A percentile compares a stretch with the other conserved stretches of the same genome.
Conservation (phyloP, 2,113 vertebrate genomes). For the Platichthys stellatus region DNA sequence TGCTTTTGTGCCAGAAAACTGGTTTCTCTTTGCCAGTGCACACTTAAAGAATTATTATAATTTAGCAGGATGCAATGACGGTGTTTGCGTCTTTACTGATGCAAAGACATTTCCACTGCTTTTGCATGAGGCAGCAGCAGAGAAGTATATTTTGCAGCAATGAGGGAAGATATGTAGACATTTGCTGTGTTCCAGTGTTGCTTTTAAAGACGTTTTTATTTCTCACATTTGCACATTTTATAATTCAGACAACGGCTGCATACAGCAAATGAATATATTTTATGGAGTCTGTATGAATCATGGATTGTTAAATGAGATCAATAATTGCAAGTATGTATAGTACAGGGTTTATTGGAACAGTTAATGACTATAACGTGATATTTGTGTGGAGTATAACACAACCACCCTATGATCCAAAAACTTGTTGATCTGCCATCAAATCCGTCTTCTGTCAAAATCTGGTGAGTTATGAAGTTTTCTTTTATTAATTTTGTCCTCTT, state of each 20-base stretch:
- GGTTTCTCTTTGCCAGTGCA: not conserved
- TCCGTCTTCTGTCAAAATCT: no score
- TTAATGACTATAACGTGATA: no score
- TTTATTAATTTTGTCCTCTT: no score
- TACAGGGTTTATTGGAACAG: no score
- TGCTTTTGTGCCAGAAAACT: constrained; percentile 13
- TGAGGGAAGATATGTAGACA: not conserved
- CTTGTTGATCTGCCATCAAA: no score
- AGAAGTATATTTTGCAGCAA: not conserved
- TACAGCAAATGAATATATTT: not conserved
- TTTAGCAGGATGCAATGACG: not conserved
- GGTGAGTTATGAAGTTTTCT: no score
- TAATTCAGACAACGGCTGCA: not conserved
- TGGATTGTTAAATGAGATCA: no score
- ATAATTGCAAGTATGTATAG: no score
- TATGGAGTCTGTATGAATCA: no score
- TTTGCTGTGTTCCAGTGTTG: not conserved
- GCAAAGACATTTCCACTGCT: not conserved
- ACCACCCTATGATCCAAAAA: no score
- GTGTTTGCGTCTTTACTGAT: not conserved
- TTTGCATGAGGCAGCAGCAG: no score
- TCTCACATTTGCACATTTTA: not conserved
- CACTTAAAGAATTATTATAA: constrained; percentile 10
- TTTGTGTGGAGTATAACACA: no score
- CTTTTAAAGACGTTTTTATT: not conserved